Evolutionary conservation across 2,888 invertebrate genomes (phyloP).

Genomic region (Autographa gamma): DNA sequence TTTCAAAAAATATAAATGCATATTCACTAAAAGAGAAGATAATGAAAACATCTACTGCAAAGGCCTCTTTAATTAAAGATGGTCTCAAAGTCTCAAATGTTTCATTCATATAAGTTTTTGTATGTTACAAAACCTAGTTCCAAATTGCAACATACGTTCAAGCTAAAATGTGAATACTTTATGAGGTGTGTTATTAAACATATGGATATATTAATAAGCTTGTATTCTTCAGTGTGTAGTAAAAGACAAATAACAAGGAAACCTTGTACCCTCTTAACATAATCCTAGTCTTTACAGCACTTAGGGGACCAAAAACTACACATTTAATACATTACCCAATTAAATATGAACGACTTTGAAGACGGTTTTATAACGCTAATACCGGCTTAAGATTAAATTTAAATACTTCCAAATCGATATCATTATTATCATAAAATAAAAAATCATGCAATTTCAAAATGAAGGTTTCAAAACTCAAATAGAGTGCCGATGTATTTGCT

Average conservation of each 20-base stretch:
- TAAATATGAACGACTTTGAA: not conserved
- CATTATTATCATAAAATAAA: too few relatives aligned
- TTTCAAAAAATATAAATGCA: not conserved
- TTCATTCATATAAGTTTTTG: not conserved
- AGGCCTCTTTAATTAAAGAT: not conserved
- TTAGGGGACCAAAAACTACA: not conserved
- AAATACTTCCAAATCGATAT: too few relatives aligned
- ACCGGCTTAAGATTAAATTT: too few relatives aligned
- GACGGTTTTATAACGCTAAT: not conserved
- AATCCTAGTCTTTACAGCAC: not conserved
- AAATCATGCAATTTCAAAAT: too few relatives aligned
- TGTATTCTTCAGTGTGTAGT: not conserved
- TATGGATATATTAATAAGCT: not conserved
- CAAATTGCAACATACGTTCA: not conserved
- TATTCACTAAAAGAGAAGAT: too few relatives aligned
- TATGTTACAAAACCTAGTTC: not conserved
- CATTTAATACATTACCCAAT: not conserved
- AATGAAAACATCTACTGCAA: not conserved
- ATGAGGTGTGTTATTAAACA: not conserved
- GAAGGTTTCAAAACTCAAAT: too few relatives aligned
- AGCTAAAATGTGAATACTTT: not conserved
- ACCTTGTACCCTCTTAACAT: not conserved
- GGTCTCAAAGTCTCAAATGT: not conserved
- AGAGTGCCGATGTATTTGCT: too few relatives aligned
- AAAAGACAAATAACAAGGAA: constrained; percentile 2